Conservation (phyloP, 2,797 vertebrate species). For the Garrulus glandarius region DNA sequence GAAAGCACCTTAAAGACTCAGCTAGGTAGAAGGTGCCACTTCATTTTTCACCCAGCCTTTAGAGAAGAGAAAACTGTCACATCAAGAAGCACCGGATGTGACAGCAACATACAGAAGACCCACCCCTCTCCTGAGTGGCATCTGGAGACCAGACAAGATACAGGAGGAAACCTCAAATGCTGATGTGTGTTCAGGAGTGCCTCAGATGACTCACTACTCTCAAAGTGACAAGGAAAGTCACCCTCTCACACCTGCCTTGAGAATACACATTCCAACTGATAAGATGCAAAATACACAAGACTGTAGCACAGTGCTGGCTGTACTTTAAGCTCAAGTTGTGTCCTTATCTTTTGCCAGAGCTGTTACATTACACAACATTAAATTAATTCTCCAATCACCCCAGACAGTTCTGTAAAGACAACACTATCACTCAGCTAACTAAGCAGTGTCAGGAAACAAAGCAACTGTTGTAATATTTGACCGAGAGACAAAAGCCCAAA, state of each 20-base stretch:
- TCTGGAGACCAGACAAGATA: not conserved
- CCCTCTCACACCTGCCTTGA: not conserved
- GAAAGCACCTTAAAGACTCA: not conserved
- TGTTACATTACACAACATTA: not conserved
- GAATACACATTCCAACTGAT: not conserved
- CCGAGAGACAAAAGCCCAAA: not conserved
- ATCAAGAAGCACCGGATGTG: not conserved
- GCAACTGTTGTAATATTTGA: not conserved
- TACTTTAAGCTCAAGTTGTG: not conserved
- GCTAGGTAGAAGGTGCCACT: not conserved
- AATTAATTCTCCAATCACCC: not conserved
- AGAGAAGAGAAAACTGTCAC: not conserved
- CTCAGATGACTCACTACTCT: not conserved
- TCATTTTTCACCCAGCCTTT: not conserved
- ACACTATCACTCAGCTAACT: not conserved
- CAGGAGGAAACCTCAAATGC: rapidly evolving
- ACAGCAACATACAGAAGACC: not conserved
- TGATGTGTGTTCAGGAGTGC: not conserved
- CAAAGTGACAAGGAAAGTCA: not conserved
- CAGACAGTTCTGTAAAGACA: not conserved
- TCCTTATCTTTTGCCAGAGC: not conserved
- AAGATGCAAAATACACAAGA: not conserved
- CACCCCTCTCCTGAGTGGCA: not conserved
- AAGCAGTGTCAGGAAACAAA: not conserved
- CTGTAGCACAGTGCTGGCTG: not conserved